These are phyloP conservation scores for Anoplolepis gracilipes DNA, from an alignment of 1,140 invertebrate species.

Conservation along the genomic window DNA sequence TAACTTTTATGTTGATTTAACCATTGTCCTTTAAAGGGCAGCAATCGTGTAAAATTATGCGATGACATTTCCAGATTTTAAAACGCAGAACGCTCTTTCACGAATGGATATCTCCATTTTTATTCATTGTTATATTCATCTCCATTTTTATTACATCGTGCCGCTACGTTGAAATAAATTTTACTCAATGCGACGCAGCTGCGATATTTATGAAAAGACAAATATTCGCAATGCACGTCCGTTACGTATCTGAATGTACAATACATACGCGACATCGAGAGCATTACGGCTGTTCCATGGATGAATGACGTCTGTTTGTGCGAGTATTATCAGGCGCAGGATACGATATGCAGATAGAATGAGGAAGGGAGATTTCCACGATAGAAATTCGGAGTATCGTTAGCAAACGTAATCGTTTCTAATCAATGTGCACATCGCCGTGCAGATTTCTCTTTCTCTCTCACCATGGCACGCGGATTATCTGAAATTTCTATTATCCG, in stretches of 20 bases:
- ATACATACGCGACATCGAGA: background rate
- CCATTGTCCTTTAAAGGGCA: slow-evolving; percentile 22
- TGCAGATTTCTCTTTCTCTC: slow-evolving; percentile 22
- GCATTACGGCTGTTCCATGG: background rate
- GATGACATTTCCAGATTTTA: slow-evolving; percentile 35
- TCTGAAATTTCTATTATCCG: slow-evolving; percentile 48
- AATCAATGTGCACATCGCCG: slow-evolving; percentile 68
- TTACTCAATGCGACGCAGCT: slow-evolving; percentile 18
- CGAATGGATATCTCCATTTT: slow-evolving; percentile 31
- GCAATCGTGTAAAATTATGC: slow-evolving; percentile 17
- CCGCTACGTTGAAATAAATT: slow-evolving; percentile 39
- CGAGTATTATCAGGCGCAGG: slow-evolving; percentile 12
- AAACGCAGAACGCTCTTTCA: background rate
- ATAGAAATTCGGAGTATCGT: slow-evolving; percentile 62
- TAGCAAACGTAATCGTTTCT: slow-evolving; percentile 65
- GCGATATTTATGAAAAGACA: slow-evolving; percentile 41
- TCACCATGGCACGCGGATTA: slow-evolving; percentile 63
- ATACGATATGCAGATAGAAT: slow-evolving; percentile 16
- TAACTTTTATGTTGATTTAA: slow-evolving; percentile 23
- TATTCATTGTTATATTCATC: slow-evolving; percentile 23
- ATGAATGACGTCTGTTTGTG: slow-evolving; percentile 45
- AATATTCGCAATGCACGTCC: slow-evolving; percentile 21
- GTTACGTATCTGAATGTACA: slow-evolving; percentile 6
- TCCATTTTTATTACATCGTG: slow-evolving; percentile 44
- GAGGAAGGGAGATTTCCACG: slow-evolving; percentile 4